These are phyloP conservation scores for Aricia agestis DNA, from an alignment of 1,140 invertebrate species.

Conservation along the genomic window DNA sequence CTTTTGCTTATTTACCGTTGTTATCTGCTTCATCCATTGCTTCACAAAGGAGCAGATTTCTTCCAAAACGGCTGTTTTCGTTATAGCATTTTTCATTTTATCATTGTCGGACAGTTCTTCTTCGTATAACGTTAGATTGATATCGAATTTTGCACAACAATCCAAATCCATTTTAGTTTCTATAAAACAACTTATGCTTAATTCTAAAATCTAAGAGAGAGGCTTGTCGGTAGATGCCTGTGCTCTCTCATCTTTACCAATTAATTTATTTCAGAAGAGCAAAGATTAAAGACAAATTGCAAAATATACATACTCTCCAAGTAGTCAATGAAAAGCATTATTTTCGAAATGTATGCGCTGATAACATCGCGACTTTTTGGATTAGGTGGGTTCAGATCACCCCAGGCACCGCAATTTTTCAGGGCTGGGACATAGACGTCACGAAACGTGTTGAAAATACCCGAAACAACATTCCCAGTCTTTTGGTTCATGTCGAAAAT, in stretches of 20 bases:
- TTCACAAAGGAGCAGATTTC: conserved; percentile 78
- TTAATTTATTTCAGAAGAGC: too few species aligned
- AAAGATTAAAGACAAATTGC: neutral
- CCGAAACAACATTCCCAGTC: conserved; percentile 61
- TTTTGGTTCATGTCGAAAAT: conserved; percentile 58
- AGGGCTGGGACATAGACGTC: conserved; percentile 54
- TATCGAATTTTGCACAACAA: conserved; percentile 75
- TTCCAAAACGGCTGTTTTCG: conserved; percentile 70
- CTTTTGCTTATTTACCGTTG: conserved; percentile 69
- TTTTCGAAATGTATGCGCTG: conserved; percentile 55
- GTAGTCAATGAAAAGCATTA: conserved; percentile 65
- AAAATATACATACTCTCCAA: conserved; percentile 49
- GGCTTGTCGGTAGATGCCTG: too few species aligned
- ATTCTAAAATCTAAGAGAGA: neutral
- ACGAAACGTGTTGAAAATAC: conserved; percentile 53
- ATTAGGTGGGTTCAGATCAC: conserved; percentile 64
- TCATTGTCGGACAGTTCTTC: conserved; percentile 74
- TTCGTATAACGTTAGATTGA: conserved; percentile 75
- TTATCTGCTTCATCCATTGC: conserved; percentile 80
- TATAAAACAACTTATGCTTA: conserved; percentile 42
- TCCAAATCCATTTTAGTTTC: conserved; percentile 79
- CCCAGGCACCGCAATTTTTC: conserved; percentile 54
- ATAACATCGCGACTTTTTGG: conserved; percentile 54
- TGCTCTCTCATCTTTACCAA: too few species aligned
- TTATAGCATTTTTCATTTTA: conserved; percentile 67